These are phyloP conservation scores for Rapana venosa DNA, from an alignment of 2,888 invertebrate genomes.

Conservation along the genomic window DNA sequence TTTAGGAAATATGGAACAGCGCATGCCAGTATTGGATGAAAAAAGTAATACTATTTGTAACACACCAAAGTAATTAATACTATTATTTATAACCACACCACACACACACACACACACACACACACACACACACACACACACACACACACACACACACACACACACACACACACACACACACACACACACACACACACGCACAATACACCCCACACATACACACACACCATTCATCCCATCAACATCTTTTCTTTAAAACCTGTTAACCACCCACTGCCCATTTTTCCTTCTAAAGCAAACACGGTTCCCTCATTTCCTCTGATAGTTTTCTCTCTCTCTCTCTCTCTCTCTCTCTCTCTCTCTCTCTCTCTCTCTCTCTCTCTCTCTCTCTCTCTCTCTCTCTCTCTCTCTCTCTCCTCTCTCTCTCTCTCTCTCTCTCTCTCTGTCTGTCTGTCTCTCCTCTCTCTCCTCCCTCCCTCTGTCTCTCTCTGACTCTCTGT, in stretches of 20 bases:
- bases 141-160: slow-evolving; percentile 12
- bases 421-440: not conserved
- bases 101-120: not conserved
- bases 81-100: not conserved
- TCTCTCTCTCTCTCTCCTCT: not conserved
- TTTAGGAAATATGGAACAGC: too few relatives aligned
- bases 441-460: slow-evolving; percentile 2
- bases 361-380: too few relatives aligned
- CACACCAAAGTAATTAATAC: not conserved
- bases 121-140: slow-evolving; percentile 1
- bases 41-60: too few relatives aligned
- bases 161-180: slow-evolving; percentile 18
- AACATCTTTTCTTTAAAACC: too few relatives aligned
- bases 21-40: too few relatives aligned
- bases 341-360: not conserved
- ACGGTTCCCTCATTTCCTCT: not conserved
- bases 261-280: too few relatives aligned
- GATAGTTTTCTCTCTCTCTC: too few relatives aligned
- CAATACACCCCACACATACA: not conserved
- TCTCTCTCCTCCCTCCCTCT: not conserved
- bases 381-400: too few relatives aligned
- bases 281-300: too few relatives aligned
- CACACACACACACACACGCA: slow-evolving; percentile 20
- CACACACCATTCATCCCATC: not conserved
- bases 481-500: slow-evolving; percentile 15